phyloP scores from a whole-genome alignment of 2,797 vertebrate species.

The Thunnus albacares region DNA sequence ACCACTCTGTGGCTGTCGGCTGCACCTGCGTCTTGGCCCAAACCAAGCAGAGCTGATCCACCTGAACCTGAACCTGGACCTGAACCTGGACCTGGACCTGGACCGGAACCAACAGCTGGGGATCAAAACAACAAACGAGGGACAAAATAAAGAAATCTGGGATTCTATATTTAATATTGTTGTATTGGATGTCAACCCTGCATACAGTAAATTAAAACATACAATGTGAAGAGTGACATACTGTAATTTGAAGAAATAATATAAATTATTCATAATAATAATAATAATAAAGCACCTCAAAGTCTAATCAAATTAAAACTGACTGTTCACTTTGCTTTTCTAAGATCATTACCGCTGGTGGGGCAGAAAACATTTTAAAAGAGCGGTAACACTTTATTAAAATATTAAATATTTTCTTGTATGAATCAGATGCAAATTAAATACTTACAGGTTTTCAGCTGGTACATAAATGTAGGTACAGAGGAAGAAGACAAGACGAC shows the following conservation, averaged over 20 bases:
- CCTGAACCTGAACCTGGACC: not conserved
- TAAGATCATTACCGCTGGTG: too few species aligned
- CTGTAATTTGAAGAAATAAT: not conserved
- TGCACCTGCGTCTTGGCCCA: constrained; percentile 79
- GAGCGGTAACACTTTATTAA: too few species aligned
- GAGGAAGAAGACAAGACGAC: too few species aligned
- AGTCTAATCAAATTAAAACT: not conserved
- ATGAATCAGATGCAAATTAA: too few species aligned
- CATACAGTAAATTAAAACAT: not conserved
- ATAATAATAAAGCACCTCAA: not conserved
- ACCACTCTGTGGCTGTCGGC: constrained; percentile 71
- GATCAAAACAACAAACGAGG: not conserved
- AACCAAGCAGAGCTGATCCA: not conserved
- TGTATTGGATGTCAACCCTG: not conserved
- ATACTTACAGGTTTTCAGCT: too few species aligned
- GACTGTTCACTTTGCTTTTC: too few species aligned
- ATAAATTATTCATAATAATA: too few species aligned
- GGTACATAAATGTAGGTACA: too few species aligned
- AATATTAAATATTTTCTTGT: too few species aligned
- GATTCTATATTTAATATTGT: not conserved
- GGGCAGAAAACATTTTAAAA: too few species aligned
- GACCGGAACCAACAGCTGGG: not conserved
- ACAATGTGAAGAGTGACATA: not conserved
- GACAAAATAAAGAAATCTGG: not conserved
- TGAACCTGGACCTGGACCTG: not conserved